Conservation (phyloP, 2,113 vertebrate genomes). For the Percopsis transmontana region DNA sequence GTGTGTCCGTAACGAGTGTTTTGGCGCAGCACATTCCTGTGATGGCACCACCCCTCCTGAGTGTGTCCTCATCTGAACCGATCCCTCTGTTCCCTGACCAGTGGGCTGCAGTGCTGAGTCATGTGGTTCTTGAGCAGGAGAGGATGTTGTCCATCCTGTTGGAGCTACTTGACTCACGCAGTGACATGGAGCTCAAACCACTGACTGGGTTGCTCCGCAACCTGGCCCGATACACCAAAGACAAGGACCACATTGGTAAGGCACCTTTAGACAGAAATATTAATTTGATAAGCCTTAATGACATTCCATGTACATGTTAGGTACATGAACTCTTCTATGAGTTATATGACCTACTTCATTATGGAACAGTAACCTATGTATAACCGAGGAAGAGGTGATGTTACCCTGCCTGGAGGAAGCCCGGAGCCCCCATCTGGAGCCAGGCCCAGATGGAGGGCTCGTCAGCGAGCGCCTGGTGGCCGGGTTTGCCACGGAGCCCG, state of each 20-base stretch:
- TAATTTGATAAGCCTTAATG: conserved; percentile 22
- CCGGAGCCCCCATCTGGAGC: no score
- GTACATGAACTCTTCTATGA: no score
- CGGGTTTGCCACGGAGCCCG: no score
- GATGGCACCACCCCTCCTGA: background rate
- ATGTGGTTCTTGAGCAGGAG: conserved; percentile 90
- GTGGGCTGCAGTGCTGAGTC: conserved; percentile 90
- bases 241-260: conserved; percentile 93
- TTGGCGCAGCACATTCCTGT: no score
- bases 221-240: conserved; percentile 83
- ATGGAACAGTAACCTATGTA: no score
- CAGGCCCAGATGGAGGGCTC: no score
- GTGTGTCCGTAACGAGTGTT: no score
- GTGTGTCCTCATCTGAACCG: background rate
- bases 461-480: no score
- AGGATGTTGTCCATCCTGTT: conserved; percentile 88
- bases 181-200: conserved; percentile 85
- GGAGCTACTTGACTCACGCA: conserved; percentile 84
- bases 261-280: conserved; percentile 75
- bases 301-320: background rate
- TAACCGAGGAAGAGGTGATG: no score
- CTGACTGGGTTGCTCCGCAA: conserved; percentile 92
- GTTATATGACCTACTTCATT: no score
- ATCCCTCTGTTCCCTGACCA: conserved; percentile 49
- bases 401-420: no score